A percentile compares a stretch with the other conserved stretches of the same genome.
Evolutionary conservation across 2,113 vertebrate species (phyloP).

Genomic region (Columbina picui): DNA sequence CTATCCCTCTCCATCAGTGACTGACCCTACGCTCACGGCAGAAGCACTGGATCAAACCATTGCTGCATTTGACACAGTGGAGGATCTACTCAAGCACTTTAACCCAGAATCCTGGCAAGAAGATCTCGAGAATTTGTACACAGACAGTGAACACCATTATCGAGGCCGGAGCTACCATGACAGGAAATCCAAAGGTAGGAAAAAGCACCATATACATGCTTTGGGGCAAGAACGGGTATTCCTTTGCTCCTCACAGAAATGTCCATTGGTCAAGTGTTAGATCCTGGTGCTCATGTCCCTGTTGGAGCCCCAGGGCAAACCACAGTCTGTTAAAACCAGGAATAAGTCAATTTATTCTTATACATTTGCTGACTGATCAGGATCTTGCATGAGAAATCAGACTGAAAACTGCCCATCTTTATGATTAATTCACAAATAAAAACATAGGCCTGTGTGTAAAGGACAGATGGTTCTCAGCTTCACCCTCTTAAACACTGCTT

Average conservation of each 20-base stretch:
- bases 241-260: not conserved
- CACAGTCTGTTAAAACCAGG: not conserved
- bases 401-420: not conserved
- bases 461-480: constrained; percentile 36
- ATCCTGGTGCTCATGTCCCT: not conserved
- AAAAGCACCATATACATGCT: not conserved
- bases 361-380: not conserved
- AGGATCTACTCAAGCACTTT: constrained; percentile 88
- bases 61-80: constrained; percentile 90
- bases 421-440: not conserved
- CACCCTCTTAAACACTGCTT: constrained; percentile 6
- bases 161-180: constrained; percentile 88
- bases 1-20: constrained; percentile 78
- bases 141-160: constrained; percentile 81
- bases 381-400: not conserved
- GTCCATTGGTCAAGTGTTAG: not conserved
- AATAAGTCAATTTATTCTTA: not conserved
- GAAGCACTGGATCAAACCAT: constrained; percentile 89
- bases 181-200: constrained; percentile 90
- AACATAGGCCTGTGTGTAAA: not conserved
- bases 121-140: constrained; percentile 90
- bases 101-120: constrained; percentile 92
- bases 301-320: not conserved
- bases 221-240: not conserved
- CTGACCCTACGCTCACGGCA: constrained; percentile 80